Base-by-base conservation (phyloP, 1,140 invertebrate genomes). In the Ooceraea biroi region DNA sequence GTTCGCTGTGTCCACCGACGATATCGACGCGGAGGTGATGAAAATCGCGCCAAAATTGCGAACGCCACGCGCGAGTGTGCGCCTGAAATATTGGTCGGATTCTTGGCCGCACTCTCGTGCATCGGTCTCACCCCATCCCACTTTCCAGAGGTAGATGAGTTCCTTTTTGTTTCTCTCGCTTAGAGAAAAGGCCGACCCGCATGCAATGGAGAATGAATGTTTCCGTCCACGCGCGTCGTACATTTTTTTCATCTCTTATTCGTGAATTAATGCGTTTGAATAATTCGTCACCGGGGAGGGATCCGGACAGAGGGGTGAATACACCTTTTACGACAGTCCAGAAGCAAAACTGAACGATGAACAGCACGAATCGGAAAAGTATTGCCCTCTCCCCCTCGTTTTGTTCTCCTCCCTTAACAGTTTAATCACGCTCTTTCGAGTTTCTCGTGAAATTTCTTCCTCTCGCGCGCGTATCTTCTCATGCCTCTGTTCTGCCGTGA, bases 11-110 rank as follows among this genome's bases (percentile, higher is more conserved):
- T 50, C 11, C 3, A 8, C 17, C 14, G 36, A 60, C 17, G 27
- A 66, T 55, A 22, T 41, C 30, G 30, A 77, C 12, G 19, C 0
- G 17, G 5, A 36, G 44, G 58, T 3, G 27, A 77, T 22, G 60
- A 77, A 73, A 60, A 73, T 74, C 57, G 55, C 41, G 22, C 41
- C 72, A 8, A 73, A 63, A 11, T 19, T 22, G 58, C 44, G 27
- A 7, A 55, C 36, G 17, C 22, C n/a, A 36, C 12, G 72, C 41
- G 50, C n/a, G 30, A 82, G 27, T 27, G 44, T 48, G 58, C 44
- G 44, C 36, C 10, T 73, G 60, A 82, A 74, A 82, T 82, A 82
- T 82, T 36, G 69, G 25, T 48, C 69, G 14, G 17, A 82, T 60
- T 82, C 41, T 74, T 60, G 44, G 19, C 19, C 55, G 36, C 41